Conservation (phyloP, 2,797 vertebrate genomes). For the Melopsittacus undulatus region DNA sequence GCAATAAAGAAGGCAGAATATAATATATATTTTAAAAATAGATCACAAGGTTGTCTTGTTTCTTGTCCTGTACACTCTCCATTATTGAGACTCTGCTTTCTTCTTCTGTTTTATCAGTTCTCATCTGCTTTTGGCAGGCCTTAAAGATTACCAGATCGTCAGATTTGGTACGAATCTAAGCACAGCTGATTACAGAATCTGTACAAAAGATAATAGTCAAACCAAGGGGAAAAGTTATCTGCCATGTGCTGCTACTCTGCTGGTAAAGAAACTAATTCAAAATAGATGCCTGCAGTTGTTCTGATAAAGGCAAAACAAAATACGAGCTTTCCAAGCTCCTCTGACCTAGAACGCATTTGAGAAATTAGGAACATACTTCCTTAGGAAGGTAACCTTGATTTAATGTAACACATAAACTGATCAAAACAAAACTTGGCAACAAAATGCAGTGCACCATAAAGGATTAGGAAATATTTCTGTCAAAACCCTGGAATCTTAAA, state of each 20-base stretch:
- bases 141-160: not conserved
- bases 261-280: not conserved
- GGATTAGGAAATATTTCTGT: not conserved
- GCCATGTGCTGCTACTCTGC: not conserved
- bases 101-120: not conserved
- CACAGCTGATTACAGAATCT: not conserved
- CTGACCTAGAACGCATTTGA: constrained; percentile 21
- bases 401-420: constrained; percentile 16
- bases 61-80: not conserved
- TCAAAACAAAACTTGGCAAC: constrained; percentile 9
- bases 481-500: not conserved
- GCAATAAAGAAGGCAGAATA: constrained; percentile 8
- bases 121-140: not conserved
- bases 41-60: constrained; percentile 1
- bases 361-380: constrained; percentile 8
- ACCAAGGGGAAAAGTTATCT: not conserved
- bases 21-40: constrained; percentile 5
- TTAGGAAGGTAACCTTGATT: not conserved
- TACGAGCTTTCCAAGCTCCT: not conserved
- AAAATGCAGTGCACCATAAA: not conserved
- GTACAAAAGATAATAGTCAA: not conserved
- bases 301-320: constrained; percentile 3
- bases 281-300: not conserved
- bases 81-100: not conserved
- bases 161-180: not conserved